These are phyloP conservation scores for Euura lappo DNA, from an alignment of 1,140 invertebrate genomes.

Conservation along the genomic window DNA sequence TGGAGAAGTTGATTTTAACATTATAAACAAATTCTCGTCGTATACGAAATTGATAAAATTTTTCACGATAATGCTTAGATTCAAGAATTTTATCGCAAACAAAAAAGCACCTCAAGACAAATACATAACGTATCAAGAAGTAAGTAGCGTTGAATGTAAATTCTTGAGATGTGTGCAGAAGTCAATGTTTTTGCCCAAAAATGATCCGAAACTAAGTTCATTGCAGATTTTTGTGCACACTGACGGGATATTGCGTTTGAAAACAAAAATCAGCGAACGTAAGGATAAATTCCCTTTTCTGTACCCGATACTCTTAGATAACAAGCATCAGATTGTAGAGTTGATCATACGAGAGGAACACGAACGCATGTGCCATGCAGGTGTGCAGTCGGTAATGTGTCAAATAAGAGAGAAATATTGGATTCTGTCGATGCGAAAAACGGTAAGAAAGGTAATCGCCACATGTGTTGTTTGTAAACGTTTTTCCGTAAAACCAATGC, in stretches of 20 bases:
- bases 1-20: constrained; percentile 1
- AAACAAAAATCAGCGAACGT: constrained; percentile 10
- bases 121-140: background rate
- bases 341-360: constrained; percentile 21
- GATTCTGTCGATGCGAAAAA: constrained; percentile 33
- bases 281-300: constrained; percentile 6
- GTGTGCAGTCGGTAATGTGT: constrained; percentile 18
- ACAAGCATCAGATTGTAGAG: constrained; percentile 13
- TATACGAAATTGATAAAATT: constrained; percentile 5
- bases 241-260: background rate
- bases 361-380: constrained; percentile 18
- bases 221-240: constrained; percentile 22
- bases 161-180: constrained; percentile 24
- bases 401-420: constrained; percentile 36
- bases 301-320: constrained; percentile 24
- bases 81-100: background rate
- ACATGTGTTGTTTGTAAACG: constrained; percentile 40
- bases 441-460: constrained; percentile 32
- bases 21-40: background rate
- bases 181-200: constrained; percentile 20
- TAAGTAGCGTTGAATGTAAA: constrained; percentile 19
- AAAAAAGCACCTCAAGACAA: constrained; percentile 4
- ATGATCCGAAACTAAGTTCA: constrained; percentile 24
- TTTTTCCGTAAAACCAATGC: constrained; percentile 31
- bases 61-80: constrained; percentile 7